Evolutionary conservation across 2,113 vertebrate genomes (phyloP).

Genomic region (Podarcis cretensis): DNA sequence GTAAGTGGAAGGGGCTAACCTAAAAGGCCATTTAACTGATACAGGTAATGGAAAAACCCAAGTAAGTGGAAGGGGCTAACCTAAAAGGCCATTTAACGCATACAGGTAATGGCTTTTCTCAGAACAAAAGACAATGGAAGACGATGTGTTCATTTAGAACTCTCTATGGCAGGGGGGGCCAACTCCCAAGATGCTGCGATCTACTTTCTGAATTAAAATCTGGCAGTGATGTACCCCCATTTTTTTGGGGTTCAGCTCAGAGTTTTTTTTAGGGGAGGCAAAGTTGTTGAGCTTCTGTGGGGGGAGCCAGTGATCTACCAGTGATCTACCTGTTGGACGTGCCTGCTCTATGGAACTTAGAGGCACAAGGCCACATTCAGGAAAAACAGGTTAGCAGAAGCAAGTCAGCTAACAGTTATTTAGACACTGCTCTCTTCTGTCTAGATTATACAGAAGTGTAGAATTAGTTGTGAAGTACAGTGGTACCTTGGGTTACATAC

Average conservation of each 20-base stretch:
- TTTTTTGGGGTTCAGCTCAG: too few relatives aligned
- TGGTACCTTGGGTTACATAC: too few relatives aligned
- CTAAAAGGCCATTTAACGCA: background rate
- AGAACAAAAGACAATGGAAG: background rate
- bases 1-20: background rate
- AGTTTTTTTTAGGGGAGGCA: too few relatives aligned
- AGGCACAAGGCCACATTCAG: background rate
- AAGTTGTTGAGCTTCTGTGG: too few relatives aligned
- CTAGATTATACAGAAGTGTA: background rate
- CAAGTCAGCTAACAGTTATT: background rate
- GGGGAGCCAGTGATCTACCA: too few relatives aligned
- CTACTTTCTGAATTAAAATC: too few relatives aligned
- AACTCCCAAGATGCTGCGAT: too few relatives aligned
- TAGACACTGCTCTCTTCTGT: background rate
- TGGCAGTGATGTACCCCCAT: too few relatives aligned
- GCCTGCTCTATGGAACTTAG: background rate
- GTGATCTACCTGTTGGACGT: too few relatives aligned
- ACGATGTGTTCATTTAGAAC: background rate
- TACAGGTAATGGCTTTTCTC: background rate
- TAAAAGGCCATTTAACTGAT: background rate
- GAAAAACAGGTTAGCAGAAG: background rate
- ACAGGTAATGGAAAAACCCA: background rate
- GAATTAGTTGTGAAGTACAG: background rate
- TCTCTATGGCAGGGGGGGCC: background rate
- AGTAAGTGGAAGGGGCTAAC: background rate